Conservation (phyloP, 1,140 invertebrate species). For the Caenorhabditis latens region DNA sequence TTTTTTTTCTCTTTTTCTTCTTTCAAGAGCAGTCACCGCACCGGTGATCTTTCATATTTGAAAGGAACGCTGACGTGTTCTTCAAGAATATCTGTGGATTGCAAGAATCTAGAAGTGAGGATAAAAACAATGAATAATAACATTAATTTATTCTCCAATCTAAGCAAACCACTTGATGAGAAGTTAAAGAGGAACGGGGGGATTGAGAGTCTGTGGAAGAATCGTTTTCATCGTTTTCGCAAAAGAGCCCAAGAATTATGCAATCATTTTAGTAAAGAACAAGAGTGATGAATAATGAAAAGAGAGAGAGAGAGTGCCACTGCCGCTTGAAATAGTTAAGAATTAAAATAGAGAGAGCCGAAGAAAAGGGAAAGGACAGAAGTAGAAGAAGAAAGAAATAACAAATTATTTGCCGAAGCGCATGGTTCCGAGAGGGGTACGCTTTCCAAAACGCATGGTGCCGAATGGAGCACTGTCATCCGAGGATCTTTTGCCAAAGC, state of each 20-base stretch:
- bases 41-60: neutral
- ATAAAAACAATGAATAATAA: slow-evolving; percentile 35
- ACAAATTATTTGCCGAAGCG: slow-evolving; percentile 61
- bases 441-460: slow-evolving; percentile 62
- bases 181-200: neutral
- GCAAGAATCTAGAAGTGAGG: neutral
- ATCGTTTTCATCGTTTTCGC: neutral
- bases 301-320: neutral
- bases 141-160: slow-evolving; percentile 61
- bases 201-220: neutral
- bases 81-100: neutral
- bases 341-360: neutral
- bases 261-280: neutral
- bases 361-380: neutral
- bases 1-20: neutral
- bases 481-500: slow-evolving; percentile 69
- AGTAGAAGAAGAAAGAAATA: too few species aligned
- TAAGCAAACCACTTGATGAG: slow-evolving; percentile 52
- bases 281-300: neutral
- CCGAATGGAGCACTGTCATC: slow-evolving; percentile 58
- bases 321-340: neutral
- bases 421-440: slow-evolving; percentile 58
- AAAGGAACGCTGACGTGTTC: neutral
- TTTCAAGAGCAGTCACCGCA: too few species aligned
- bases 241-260: slow-evolving; percentile 36